These are phyloP conservation scores for Apotomis turbidana DNA, from an alignment of 2,888 invertebrate genomes.

Conservation along the genomic window DNA sequence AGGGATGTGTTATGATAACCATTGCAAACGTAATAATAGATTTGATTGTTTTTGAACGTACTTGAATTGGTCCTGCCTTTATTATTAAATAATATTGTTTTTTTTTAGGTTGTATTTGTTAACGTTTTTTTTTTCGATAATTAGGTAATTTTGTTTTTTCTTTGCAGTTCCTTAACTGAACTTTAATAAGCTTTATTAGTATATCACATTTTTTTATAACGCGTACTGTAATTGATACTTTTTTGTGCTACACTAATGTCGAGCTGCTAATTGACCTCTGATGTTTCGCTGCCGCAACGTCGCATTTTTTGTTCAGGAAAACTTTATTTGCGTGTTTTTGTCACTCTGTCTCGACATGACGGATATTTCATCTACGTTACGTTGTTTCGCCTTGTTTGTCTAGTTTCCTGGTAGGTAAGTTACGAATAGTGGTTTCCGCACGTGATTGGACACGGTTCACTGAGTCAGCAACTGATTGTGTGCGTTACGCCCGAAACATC, in stretches of 20 bases:
- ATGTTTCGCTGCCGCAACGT: background rate
- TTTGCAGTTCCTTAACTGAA: too few species aligned
- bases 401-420: background rate
- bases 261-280: constrained; percentile 14
- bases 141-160: too few species aligned
- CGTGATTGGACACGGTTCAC: constrained; percentile 1
- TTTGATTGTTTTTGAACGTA: too few species aligned
- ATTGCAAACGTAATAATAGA: background rate
- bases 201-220: too few species aligned
- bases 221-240: too few species aligned
- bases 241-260: background rate
- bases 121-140: too few species aligned
- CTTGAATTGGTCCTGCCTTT: too few species aligned
- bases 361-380: background rate
- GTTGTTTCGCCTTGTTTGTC: background rate
- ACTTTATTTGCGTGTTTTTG: constrained; percentile 19
- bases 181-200: too few species aligned
- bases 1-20: background rate
- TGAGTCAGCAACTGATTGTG: constrained; percentile 17
- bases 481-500: too few species aligned
- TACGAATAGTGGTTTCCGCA: background rate
- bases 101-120: too few species aligned
- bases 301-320: constrained; percentile 11
- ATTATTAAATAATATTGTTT: too few species aligned
- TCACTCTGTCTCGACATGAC: background rate